phyloP scores from a whole-genome alignment of 2,888 invertebrate species.

The Cacoxenus indagator region DNA sequence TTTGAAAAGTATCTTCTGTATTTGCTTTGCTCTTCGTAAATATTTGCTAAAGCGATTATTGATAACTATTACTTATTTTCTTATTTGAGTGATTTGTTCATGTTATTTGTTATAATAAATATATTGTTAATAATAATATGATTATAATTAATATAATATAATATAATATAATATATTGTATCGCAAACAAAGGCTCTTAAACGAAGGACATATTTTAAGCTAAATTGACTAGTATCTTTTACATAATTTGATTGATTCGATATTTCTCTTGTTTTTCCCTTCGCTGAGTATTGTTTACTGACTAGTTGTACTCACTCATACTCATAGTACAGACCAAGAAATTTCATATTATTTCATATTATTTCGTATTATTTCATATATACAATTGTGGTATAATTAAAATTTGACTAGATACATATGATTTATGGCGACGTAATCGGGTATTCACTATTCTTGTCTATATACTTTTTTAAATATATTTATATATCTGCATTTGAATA shows the following conservation, averaged over 20 bases:
- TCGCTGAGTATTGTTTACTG: conserved; percentile 5
- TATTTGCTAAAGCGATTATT: too few relatives aligned
- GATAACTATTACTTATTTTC: too few relatives aligned
- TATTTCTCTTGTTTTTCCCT: background rate
- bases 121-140: too few relatives aligned
- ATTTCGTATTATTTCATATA: too few relatives aligned
- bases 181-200: background rate
- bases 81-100: too few relatives aligned
- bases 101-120: too few relatives aligned
- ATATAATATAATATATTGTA: background rate
- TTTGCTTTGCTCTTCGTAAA: too few relatives aligned
- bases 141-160: background rate
- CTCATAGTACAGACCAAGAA: background rate
- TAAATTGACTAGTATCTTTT: conserved; percentile 14
- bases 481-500: too few relatives aligned
- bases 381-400: background rate
- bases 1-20: too few relatives aligned
- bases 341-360: background rate
- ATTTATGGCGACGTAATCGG: background rate
- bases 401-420: conserved; percentile 17
- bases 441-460: too few relatives aligned
- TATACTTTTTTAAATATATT: too few relatives aligned
- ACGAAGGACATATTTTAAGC: background rate
- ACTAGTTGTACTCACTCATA: background rate
- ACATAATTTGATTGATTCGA: background rate